These are phyloP conservation scores for Ichneumoninae sp. DNA, from an alignment of 2,888 invertebrate species.

Conservation along the genomic window DNA sequence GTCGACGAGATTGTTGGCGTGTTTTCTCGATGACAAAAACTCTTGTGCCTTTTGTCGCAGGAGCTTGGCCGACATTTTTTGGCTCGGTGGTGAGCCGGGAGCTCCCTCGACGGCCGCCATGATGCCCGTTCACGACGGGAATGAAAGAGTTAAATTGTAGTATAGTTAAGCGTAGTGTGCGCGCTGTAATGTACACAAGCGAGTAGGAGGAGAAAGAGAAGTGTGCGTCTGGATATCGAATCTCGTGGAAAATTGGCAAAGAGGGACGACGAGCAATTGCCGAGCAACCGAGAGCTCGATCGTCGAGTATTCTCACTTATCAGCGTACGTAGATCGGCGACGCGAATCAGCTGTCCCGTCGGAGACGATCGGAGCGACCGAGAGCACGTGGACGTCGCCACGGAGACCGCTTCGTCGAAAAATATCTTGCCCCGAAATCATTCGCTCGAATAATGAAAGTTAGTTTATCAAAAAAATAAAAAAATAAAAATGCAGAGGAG, in stretches of 20 bases:
- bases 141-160: constrained; percentile 52
- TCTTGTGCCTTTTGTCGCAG: constrained; percentile 89
- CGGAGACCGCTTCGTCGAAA: not conserved
- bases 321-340: not conserved
- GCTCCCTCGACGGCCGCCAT: constrained; percentile 77
- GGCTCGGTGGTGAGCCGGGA: constrained; percentile 75
- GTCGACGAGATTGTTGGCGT: constrained; percentile 88
- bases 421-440: constrained; percentile 9
- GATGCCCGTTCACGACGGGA: constrained; percentile 64
- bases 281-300: not conserved
- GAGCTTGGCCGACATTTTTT: constrained; percentile 88
- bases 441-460: not conserved
- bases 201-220: not conserved
- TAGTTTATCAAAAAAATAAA: not conserved
- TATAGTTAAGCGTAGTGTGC: not conserved
- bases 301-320: not conserved
- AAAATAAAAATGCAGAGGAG: not conserved
- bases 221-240: not conserved
- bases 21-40: constrained; percentile 88
- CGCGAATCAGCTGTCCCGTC: constrained; percentile 20
- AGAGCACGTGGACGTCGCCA: constrained; percentile 26
- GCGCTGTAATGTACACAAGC: not conserved
- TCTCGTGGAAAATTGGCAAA: not conserved
- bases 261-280: not conserved
- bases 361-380: not conserved